phyloP scores from a whole-genome alignment of 2,113 vertebrate genomes.

The Megatriorchis doriae region DNA sequence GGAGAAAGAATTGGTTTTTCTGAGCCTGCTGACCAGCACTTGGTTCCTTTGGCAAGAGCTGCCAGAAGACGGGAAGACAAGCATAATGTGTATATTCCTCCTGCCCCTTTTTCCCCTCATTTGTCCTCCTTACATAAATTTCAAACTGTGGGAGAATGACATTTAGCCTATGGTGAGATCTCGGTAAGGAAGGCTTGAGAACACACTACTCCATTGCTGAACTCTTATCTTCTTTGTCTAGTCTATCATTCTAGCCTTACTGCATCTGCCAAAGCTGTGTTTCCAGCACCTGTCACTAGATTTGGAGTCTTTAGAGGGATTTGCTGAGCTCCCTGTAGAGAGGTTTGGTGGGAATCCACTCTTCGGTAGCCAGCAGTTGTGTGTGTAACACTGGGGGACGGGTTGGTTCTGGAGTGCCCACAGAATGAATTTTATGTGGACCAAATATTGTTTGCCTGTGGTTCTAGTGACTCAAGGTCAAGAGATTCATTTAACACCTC shows the following conservation, averaged over 20 bases:
- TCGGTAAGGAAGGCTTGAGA: not conserved
- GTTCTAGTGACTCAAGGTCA: not conserved
- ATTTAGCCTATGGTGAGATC: not conserved
- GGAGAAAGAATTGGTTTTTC: not conserved
- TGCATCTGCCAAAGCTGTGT: fast-evolving
- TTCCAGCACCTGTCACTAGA: not conserved
- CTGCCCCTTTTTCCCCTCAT: not conserved
- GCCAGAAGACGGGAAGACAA: not conserved
- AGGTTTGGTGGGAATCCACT: not conserved
- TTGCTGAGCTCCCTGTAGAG: not conserved
- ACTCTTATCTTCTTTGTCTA: not conserved
- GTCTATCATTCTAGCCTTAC: not conserved
- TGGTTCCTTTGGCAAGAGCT: not conserved
- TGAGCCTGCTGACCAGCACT: not conserved
- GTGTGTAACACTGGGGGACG: not conserved
- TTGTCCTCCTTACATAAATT: not conserved
- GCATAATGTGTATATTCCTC: not conserved
- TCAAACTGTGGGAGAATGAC: not conserved
- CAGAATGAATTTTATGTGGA: not conserved
- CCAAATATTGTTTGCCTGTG: not conserved
- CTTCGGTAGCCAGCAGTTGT: not conserved
- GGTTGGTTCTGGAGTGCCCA: not conserved
- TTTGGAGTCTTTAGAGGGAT: not conserved
- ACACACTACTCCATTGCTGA: not conserved
- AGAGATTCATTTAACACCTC: not conserved